These are phyloP conservation scores for Cyanocitta stelleri DNA, from an alignment of 2,113 vertebrate species.

Conservation along the genomic window DNA sequence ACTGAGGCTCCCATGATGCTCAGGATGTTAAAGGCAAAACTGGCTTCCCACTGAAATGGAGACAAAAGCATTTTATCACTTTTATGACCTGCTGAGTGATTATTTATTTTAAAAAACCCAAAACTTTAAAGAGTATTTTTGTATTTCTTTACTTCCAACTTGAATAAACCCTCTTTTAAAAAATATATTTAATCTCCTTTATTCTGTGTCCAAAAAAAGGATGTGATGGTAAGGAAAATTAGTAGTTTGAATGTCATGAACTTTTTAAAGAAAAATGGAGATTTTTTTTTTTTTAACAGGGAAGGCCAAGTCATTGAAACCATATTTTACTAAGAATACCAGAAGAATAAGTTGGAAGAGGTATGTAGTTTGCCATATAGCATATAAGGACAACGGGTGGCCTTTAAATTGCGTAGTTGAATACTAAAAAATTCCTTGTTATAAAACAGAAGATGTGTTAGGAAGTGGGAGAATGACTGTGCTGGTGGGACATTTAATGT, in stretches of 20 bases:
- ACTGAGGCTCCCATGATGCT: constrained; percentile 11
- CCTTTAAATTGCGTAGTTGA: neutral
- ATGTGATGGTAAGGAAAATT: neutral
- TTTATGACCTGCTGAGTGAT: neutral
- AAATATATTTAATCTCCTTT: neutral
- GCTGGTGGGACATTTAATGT: neutral
- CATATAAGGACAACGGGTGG: neutral
- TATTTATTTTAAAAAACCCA: neutral
- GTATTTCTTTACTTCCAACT: neutral
- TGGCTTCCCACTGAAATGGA: constrained; percentile 61
- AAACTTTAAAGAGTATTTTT: neutral
- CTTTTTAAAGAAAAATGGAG: neutral
- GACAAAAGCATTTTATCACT: constrained; percentile 41
- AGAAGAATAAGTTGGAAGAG: neutral
- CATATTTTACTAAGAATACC: neutral
- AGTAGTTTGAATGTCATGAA: neutral
- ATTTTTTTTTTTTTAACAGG: neutral
- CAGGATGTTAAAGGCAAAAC: constrained; percentile 44
- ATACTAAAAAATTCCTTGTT: neutral
- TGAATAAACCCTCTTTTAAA: neutral
- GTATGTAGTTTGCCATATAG: neutral
- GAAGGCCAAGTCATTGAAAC: neutral
- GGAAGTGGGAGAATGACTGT: neutral
- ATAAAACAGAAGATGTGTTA: neutral
- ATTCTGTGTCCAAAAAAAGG: neutral